Evolutionary conservation across 2,113 vertebrate species (phyloP), one percentile per base, ranked within the genome.

Genomic region (Scophthalmus maximus): DNA sequence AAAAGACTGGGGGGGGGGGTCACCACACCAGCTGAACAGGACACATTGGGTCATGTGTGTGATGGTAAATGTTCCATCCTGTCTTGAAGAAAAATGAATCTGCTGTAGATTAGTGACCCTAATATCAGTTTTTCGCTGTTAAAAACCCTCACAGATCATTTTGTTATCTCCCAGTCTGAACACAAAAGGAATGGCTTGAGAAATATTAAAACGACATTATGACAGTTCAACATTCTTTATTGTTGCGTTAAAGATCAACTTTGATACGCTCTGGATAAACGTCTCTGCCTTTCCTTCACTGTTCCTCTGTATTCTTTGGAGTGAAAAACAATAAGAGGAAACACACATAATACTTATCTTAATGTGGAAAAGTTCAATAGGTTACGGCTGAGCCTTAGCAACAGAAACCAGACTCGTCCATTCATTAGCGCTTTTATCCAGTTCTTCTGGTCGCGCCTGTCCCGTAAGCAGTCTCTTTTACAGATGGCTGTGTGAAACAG

Each of bases 401-500:
- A 23, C n/a, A 69, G 60, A 62, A 83, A 75, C 27, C 61, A 81
- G 50, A 73, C 50, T 68, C 73, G 57, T 85, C 61, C 26, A 17
- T 56, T 81, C 78, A 79, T 73, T 80, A 55, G 44, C 61, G 6
- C 44, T 60, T 60, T 68, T 14, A 68, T 74, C 40, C 49, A 40
- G 49, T 50, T 56, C 38, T 76, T n/a, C 74, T 46, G 74, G 80
- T 82, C 71, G 7, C 34, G 38, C 53, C 60, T 65, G 69, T 83
- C 65, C 68, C 32, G 44, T 49, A 2, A 55, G 73, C 63, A 27
- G 69, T 64, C 64, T 60, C 79, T 85, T 73, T 81, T 85, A 78
- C 73, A 83, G 84, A 82, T 68, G 75, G 68, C 69, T 59, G 46
- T 30, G 58, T 71, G 42, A 85, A 89, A 84, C 30, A 63, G 70